Base-by-base conservation (phyloP, 37 sponge, comb jelly and placozoan genomes). In the Cladorhizidae sp. region DNA sequence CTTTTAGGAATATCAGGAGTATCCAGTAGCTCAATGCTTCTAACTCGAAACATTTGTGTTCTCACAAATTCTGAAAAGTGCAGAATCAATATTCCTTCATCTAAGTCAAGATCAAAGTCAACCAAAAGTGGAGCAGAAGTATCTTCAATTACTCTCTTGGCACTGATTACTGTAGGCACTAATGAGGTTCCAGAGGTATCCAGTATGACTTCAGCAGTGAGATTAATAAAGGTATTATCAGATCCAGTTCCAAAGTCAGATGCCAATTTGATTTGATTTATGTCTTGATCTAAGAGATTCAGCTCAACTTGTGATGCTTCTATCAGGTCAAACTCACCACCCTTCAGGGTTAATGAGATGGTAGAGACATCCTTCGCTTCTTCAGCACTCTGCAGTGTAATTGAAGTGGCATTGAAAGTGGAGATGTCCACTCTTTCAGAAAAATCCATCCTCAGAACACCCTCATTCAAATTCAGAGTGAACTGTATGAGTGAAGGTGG, bases 401-500 rank as follows among this genome's bases (percentile, higher is more conserved):
- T 77, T 21, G 77, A 76, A 0, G 80, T 70, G 8, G 85, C 37
- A 50, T 88, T 79, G 57, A 96, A 78, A 11, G 83, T 78, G 23
- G 72, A 57, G 0, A 67, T 26, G 28, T 73, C 43, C n/a, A 94
- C 71, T 36, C 57, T 72, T 42, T 94, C 92, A 50, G 92, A 88
- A 64, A 91, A 90, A 62, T 69, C 81, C 2, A 94, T 80, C 40
- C 39, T 77, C 17, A 91, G 72, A 40, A 62, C 64, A 3, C 92
- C 92, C 33, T 35, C 62, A 86, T 94, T 76, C 52, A 94, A n/a
- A 78, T 94, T 86, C 5, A 94, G 81, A 18, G 84, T 81, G 70
- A 91, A 94, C 61, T 76, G 79, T 6, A 91, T 62, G 32, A 94
- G 77, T 43, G 79, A 79, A 43, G 95, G 95, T 23, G 95, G 89